Base-by-base conservation (phyloP, 2,888 invertebrate species). In the Philopedon plagiatum region DNA sequence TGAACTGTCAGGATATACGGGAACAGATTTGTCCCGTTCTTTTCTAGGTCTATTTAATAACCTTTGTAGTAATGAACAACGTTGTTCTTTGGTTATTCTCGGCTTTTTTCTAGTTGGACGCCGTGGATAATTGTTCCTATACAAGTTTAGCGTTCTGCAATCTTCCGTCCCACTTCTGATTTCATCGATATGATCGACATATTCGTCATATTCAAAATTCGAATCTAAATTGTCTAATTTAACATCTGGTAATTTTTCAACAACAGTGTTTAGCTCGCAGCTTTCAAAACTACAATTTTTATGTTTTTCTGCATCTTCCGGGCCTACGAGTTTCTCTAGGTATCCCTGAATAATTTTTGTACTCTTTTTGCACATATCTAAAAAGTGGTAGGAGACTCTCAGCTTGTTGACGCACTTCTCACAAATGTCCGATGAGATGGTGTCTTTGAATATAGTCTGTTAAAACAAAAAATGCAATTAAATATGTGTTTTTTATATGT, bases 331-430 rank as follows among this genome's bases (percentile, higher is more conserved):
- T 73, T 84, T 82, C 9, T 79, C 78, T 58, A 85, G 75, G 70
- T 84, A 85, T 44, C 82, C 80, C 51, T 85, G 82, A 21, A 85
- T 76, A 26, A 83, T 80, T 58, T 79, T 80, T 11, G 84, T 80
- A n/a, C 85, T 85, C 74, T 83, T 82, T 64, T 79, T 81, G 71
- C 85, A 85, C 83, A 85, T 84, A 58, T 80, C 79, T 60, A 83
- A 81, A 73, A 85, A 85, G 65, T 84, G 82, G 67, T 85, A 85
- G 0, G 84, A 83, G 26, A 84, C 80, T 68, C 85, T 75, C 60
- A 85, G 76, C 76, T 85, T 85, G 61, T 81, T 78, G 18, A 85
- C 78, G 72, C 85, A 85, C 58, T 83, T 82, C 62, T 81, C 75
- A 75, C 85, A 85, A 67, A 85, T 85, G 72, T 82, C 81, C 29